Base-by-base conservation (phyloP, 1,140 invertebrate species). In the Philaenus spumarius region DNA sequence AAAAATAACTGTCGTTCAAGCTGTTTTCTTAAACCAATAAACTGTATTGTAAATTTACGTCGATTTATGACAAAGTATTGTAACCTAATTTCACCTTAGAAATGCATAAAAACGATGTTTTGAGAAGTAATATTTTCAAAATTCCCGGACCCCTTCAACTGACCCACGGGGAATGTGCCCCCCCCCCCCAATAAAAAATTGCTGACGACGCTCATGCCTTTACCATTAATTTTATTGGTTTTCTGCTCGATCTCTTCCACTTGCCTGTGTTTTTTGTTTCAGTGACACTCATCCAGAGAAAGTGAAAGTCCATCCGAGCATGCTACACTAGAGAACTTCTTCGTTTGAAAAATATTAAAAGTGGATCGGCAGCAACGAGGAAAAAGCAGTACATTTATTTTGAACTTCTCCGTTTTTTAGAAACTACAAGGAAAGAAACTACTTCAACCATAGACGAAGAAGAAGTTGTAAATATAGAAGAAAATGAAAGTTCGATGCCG, bases 341-440 rank as follows among this genome's bases (percentile, higher is more conserved):
- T 30, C 23, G 30, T 30, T 35, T 30, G 17, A 51, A 51, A 51
- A 24, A 24, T 9, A 35, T 35, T 17, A 35, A 51, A 35, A 51
- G 23, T 30, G 48, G 48, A 35, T 51, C 48, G 23, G 48, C 48
- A 51, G 48, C 52, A 47, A 47, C 4, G 20, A 47, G 45, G 45
- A 47, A 22, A 47, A 47, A 47, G 19, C 45, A 47, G 45, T 47
- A 47, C 19, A 47, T 47, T 19, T 47, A 19, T 47, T 47, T 47
- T 47, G 45, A 47, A 47, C 45, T 19, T 19, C 45, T 47, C 45
- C 4, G 45, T 47, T 47, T 47, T 47, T 47, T 47, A 47, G 45
- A 47, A 47, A 47, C 45, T 22, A 47, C 45, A 4, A 47, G 45
- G 45, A 47, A 23, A 47, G 4, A 47, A 47, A 47, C 45, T 7